Evolutionary conservation across 2,797 vertebrate species (phyloP).

Genomic region (Numenius phaeopus): DNA sequence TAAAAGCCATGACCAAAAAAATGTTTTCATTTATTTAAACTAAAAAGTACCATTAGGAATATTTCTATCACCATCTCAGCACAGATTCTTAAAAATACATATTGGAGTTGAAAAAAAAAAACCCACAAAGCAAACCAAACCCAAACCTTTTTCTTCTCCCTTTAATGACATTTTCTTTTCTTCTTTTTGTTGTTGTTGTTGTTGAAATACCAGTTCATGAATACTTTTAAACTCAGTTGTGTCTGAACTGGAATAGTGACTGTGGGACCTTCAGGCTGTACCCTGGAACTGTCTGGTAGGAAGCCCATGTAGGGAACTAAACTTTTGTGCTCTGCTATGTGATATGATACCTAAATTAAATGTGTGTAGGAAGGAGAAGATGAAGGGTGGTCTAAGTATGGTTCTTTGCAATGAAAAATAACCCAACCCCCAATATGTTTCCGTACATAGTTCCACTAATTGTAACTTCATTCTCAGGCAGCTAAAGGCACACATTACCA

Average conservation of each 20-base stretch:
- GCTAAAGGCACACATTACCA: not conserved
- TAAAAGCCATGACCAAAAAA: not conserved
- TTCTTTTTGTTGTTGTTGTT: not conserved
- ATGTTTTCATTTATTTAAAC: not conserved
- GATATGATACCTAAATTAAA: not conserved
- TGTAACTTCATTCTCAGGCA: not conserved
- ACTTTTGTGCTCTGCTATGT: not conserved
- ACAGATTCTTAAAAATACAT: not conserved
- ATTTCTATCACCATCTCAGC: not conserved
- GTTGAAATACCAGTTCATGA: not conserved
- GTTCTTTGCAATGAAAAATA: not conserved
- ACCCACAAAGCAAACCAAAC: not conserved
- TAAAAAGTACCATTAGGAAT: not conserved
- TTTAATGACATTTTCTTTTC: not conserved
- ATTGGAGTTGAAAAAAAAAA: not conserved
- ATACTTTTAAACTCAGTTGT: not conserved
- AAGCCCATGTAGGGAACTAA: not conserved
- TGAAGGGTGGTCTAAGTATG: not conserved
- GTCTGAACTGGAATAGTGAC: not conserved
- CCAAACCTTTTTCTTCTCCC: not conserved
- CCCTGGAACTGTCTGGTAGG: not conserved
- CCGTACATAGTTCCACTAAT: not conserved
- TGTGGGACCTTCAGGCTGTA: not conserved
- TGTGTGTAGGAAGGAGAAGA: not conserved
- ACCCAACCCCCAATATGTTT: not conserved